These are phyloP conservation scores for Spinibarbus caldwelli DNA, from an alignment of 2,797 vertebrate genomes.

Conservation along the genomic window DNA sequence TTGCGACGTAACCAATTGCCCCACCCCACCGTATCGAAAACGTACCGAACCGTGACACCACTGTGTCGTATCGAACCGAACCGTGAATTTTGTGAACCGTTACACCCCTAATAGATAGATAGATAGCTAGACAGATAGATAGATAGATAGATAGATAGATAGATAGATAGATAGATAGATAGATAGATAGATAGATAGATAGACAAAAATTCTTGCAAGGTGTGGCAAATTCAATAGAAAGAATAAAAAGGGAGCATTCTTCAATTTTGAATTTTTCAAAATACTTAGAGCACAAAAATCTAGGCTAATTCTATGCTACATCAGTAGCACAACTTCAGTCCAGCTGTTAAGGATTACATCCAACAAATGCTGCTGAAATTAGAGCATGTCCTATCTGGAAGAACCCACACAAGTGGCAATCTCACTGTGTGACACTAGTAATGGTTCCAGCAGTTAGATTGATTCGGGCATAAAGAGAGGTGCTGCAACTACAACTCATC, in stretches of 20 bases:
- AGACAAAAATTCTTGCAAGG: too few relatives aligned
- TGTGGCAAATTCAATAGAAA: too few relatives aligned
- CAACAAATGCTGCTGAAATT: slow-evolving; percentile 33
- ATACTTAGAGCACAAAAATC: background rate
- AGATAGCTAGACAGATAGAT: background rate
- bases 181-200: background rate
- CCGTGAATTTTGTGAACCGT: too few relatives aligned
- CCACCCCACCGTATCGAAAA: too few relatives aligned
- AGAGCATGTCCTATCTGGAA: slow-evolving; percentile 16
- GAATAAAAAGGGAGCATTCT: background rate
- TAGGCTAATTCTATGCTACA: background rate
- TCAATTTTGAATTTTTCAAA: background rate
- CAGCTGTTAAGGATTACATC: slow-evolving; percentile 26
- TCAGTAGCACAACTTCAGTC: slow-evolving; percentile 1
- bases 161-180: background rate
- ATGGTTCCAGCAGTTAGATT: slow-evolving; percentile 27
- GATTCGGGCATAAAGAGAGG: slow-evolving; percentile 50
- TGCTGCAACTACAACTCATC: slow-evolving; percentile 64
- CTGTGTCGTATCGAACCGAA: too few relatives aligned
- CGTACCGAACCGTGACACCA: too few relatives aligned
- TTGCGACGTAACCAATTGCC: too few relatives aligned
- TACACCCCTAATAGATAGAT: too few relatives aligned
- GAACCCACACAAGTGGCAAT: slow-evolving; percentile 16
- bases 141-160: background rate
- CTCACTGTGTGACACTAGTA: slow-evolving; percentile 18